phyloP scores from a whole-genome alignment of 2,113 vertebrate species.

The Sminthopsis crassicaudata region DNA sequence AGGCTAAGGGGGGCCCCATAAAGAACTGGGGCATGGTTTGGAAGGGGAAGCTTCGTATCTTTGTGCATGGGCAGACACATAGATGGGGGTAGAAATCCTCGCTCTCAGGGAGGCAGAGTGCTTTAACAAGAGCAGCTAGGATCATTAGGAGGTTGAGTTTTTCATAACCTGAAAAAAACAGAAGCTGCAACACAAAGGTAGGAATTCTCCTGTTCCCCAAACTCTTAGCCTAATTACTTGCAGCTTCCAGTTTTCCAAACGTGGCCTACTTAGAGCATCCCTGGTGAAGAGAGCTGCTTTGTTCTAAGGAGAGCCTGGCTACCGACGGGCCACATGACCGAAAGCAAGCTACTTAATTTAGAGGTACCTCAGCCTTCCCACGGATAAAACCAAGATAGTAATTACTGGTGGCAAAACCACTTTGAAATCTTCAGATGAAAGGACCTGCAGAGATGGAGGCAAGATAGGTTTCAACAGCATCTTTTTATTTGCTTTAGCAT shows the following conservation, averaged over 20 bases:
- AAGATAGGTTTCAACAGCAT: constrained; percentile 55
- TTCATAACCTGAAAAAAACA: not conserved
- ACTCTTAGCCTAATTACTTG: constrained; percentile 38
- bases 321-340: constrained; percentile 71
- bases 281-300: constrained; percentile 71
- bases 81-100: not conserved
- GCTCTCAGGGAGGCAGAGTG: not conserved
- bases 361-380: constrained; percentile 67
- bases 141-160: not conserved
- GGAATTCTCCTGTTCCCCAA: constrained; percentile 42
- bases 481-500: constrained; percentile 41
- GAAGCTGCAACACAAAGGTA: not conserved
- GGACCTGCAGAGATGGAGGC: constrained; percentile 34
- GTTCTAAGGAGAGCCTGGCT: constrained; percentile 61
- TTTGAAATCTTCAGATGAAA: constrained; percentile 79
- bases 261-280: constrained; percentile 68
- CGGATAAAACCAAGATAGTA: constrained; percentile 66
- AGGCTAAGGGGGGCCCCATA: not conserved
- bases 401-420: constrained; percentile 72
- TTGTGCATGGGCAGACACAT: not conserved
- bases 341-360: constrained; percentile 76
- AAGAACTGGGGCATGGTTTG: not conserved
- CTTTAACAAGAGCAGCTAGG: not conserved
- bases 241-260: constrained; percentile 52
- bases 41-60: not conserved